Base-by-base conservation (phyloP, 2,888 invertebrate genomes). In the Lasioglossum pauxillum region DNA sequence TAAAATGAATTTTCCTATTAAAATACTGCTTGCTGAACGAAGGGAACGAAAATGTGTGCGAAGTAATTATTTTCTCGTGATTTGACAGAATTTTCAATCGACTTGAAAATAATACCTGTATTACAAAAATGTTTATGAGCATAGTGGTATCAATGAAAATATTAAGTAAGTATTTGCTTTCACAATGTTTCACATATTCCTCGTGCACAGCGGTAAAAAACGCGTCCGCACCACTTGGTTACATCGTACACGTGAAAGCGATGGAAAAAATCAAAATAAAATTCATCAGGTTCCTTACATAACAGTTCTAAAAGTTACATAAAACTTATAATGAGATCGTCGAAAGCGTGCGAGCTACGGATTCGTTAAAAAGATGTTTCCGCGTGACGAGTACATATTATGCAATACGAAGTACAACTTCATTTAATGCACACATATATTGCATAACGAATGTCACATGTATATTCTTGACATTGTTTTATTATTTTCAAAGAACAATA, bases 301-400 rank as follows among this genome's bases (percentile, higher is more conserved):
- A n/a, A n/a, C 44, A 5, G 41, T 41, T n/a, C 12, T 23, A 12
- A 44, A 71, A n/a, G 44, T 71, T 71, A 41, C 14, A 14, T 71
- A 71, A 71, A 71, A 71, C 46, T 73, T 73, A 46, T 73, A 73
- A 73, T 8, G 72, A 44, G 46, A n/a, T 44, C 72, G 72, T 72
- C 16, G 44, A 44, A 27, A 46, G 46, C 19, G 72, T 14, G 27
- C 8, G 27, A 73, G 27, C 14, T 27, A 71, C 5, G 7, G 16
- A 31, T 64, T 41, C 14, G 71, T 44, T n/a, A n/a, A 5, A 23
- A 60, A 71, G 71, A n/a, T n/a, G 10, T 71, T 71, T 71, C n/a
- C 16, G 38, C 38, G 14, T 19, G n/a, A 12, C 23, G n/a, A 31
- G 60, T 60, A 3, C 8, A 71, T 41, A 23, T 71, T 71, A 41